These are phyloP conservation scores for Pangasius larnaudii DNA, from an alignment of 2,797 vertebrate species.

Conservation along the genomic window DNA sequence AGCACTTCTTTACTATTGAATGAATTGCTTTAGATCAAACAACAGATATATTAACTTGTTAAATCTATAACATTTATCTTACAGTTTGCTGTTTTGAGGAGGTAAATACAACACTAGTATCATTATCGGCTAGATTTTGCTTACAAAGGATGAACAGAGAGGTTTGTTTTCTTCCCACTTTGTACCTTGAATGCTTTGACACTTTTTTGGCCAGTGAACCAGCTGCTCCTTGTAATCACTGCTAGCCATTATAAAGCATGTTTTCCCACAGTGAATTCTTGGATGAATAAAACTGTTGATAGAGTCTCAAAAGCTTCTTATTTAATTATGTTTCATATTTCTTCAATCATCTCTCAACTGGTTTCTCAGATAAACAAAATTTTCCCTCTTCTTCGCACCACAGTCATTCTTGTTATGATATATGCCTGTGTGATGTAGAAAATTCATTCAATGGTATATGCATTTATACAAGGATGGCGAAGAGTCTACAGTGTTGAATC, in stretches of 20 bases:
- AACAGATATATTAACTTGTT: too few relatives aligned
- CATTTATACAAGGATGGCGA: not conserved
- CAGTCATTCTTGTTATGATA: not conserved
- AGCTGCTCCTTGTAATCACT: not conserved
- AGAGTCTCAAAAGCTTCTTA: not conserved
- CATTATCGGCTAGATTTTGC: too few relatives aligned
- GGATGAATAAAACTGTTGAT: not conserved
- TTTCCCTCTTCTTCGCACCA: not conserved
- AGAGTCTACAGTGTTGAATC: not conserved
- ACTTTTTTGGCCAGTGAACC: not conserved
- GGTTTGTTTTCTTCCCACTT: not conserved
- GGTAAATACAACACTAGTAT: too few relatives aligned
- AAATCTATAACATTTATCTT: too few relatives aligned
- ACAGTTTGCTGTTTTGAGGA: too few relatives aligned
- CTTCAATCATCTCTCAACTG: not conserved
- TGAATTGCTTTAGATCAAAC: too few relatives aligned
- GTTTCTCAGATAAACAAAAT: not conserved
- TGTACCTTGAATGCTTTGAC: not conserved
- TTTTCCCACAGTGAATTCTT: not conserved
- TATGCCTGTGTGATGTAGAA: not conserved
- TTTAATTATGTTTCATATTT: not conserved
- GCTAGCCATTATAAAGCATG: not conserved
- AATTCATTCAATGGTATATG: not conserved
- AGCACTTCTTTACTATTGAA: too few relatives aligned
- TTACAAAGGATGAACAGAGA: too few relatives aligned